Evolutionary conservation across 2,113 vertebrate genomes (phyloP), one percentile per base, ranked within the genome.

Genomic region (Myocastor coypus): DNA sequence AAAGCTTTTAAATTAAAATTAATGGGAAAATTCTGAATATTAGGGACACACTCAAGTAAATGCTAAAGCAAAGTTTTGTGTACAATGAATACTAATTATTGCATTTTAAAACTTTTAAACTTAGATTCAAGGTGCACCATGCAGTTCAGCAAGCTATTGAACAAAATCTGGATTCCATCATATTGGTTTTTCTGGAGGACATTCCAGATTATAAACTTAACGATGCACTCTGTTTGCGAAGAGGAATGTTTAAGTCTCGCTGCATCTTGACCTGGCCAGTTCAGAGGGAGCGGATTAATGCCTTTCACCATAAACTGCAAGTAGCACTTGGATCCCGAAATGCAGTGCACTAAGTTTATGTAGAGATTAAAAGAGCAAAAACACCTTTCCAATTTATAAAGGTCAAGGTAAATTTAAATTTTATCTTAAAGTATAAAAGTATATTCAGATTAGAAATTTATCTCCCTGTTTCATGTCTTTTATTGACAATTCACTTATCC

Each of bases 131-230:
- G 97, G 99, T 99, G 8, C 98, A 99, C 61, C 99, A 99, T 1
- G 99, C 99, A 30, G 97, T 99, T 95, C 99, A 99, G 92, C 99
- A 99, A 99, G 99, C 99, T 91, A 98, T 99, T 86, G 99, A 99
- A 98, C 98, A 99, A 97, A 99, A 99, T 96, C 98, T 99, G 19
- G 99, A 99, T 97, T 99, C 99, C 2, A 99, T 99, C 95, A 98
- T 99, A 81, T 77, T 99, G 97, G 98, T 99, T 85, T 99, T 99
- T 97, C 98, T 99, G 83, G 98, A 99, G 63, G 98, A 99, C 24
- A 99, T 99, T 61, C 99, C 99, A 11, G 99, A 99, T 97, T 99
- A 99, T 97, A 99, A 98, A 95, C 94, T 99, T 82, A 99, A 99
- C 71, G 98, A 98, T 0, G 98, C 98, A 4, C 99, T 99, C 95